These are phyloP conservation scores for Hirtodrosophila duncani DNA, from an alignment of 2,888 invertebrate genomes.

Conservation along the genomic window DNA sequence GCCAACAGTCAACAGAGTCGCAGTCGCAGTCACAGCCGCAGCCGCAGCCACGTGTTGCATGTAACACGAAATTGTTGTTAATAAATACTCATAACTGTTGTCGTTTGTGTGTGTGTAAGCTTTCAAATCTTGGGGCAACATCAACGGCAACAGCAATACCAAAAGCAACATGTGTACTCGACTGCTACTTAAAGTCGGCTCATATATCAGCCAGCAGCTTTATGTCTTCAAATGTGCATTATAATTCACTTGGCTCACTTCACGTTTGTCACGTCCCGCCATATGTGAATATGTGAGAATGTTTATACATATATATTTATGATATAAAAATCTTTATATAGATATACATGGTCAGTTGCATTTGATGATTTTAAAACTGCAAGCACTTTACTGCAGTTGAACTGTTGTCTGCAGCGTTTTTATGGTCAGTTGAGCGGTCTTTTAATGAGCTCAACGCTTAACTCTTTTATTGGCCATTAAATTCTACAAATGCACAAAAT, in stretches of 20 bases:
- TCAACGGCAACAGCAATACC: conserved; percentile 19
- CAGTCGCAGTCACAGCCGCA: no score
- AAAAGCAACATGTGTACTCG: conserved; percentile 23
- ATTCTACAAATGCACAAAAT: no score
- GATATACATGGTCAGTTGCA: conserved; percentile 9
- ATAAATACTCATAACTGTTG: no score
- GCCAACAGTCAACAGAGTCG: no score
- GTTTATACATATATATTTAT: conserved; percentile 5
- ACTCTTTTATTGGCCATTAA: conserved; percentile 14
- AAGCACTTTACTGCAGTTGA: conserved; percentile 18
- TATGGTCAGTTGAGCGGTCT: no score
- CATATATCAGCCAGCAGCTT: conserved; percentile 57
- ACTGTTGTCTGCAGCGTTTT: neutral
- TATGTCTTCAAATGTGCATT: conserved; percentile 54
- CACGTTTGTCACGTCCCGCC: conserved; percentile 56
- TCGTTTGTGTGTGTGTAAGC: conserved; percentile 67
- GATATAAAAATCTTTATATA: conserved; percentile 1
- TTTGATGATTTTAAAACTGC: conserved; percentile 11
- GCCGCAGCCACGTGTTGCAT: conserved; percentile 60
- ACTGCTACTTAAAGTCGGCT: conserved; percentile 54
- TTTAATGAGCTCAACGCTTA: no score
- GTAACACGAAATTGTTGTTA: conserved; percentile 61
- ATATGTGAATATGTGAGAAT: no score
- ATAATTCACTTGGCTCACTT: conserved; percentile 55
- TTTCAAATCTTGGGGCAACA: no score